Evolutionary conservation across 2,888 invertebrate species (phyloP), one percentile per base, ranked within the genome.

Genomic region (Cancer borealis): DNA sequence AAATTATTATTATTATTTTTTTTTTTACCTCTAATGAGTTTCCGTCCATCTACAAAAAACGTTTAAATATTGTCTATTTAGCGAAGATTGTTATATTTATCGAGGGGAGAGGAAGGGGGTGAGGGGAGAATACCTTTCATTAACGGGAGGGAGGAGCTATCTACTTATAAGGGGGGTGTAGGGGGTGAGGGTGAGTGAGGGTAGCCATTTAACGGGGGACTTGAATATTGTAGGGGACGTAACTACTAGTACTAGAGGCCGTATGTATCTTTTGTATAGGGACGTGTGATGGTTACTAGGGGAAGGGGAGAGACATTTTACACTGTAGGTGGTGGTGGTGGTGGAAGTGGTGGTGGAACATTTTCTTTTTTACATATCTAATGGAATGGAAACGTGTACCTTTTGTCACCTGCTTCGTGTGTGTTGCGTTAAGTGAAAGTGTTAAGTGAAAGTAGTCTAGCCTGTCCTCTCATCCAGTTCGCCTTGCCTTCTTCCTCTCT

Each of bases 71-170:
- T 79, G 79, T 79, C 26, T 79, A 79, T 79, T 79, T 79, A 30
- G 79, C 79, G 79, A 79, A 79, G 79, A 79, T 79, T 79, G 79
- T 79, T 30, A 30, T 79, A 79, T 79, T 79, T 79, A 30, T 26
- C 12, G 79, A n/a, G 73, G 26, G 73, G 79, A 30, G 79, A 30
- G 30, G 79, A 6, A 79, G 12, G 79, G 12, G 30, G 12, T 21
- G 79, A 17, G 79, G 79, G 79, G 79, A 30, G 79, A 79, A 79
- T 79, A 14, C 79, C 30, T 8, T 79, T 30, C 6, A 79, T 79
- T 79, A 79, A 79, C 30, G 26, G 26, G 21, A 30, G 26, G 12
- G 21, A 30, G 26, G 12, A 79, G 30, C 79, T 79, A 8, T 30
- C 30, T 30, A 79, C 79, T 79, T 30, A 79, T 6, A 30, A 26